These are phyloP conservation scores for Oscheius myriophilus DNA, from an alignment of 2,888 invertebrate genomes.

Conservation along the genomic window DNA sequence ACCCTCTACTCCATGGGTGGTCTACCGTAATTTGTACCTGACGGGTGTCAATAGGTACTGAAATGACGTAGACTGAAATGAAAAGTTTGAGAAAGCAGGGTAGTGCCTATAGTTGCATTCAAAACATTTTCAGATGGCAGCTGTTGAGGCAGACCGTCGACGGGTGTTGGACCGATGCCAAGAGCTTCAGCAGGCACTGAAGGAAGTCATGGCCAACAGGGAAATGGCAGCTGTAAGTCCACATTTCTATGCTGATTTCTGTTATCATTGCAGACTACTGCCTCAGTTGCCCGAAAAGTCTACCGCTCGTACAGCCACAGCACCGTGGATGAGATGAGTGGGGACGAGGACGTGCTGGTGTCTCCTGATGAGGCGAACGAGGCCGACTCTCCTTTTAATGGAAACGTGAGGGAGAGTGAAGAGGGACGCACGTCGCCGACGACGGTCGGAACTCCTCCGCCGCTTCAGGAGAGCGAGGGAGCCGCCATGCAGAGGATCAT, in stretches of 20 bases:
- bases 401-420: slow-evolving; percentile 12
- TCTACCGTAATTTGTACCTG: too few species aligned
- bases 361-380: slow-evolving; percentile 8
- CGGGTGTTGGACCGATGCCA: slow-evolving; percentile 37
- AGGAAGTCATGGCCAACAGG: slow-evolving; percentile 39
- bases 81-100: too few species aligned
- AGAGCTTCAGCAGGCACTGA: slow-evolving; percentile 49
- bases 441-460: slow-evolving; percentile 13
- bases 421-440: slow-evolving; percentile 7
- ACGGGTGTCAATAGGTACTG: too few species aligned
- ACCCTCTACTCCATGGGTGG: too few species aligned
- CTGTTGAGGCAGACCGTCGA: slow-evolving; percentile 23
- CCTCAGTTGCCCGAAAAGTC: slow-evolving; percentile 26
- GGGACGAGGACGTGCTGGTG: slow-evolving; percentile 49
- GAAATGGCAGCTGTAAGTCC: slow-evolving; percentile 34
- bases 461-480: neutral
- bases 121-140: slow-evolving; percentile 15
- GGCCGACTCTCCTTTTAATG: neutral
- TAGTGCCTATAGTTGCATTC: too few species aligned
- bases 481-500: slow-evolving; percentile 31
- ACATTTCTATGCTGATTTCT: too few species aligned
- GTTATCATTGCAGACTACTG: neutral
- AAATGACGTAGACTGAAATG: too few species aligned
- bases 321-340: slow-evolving; percentile 56
- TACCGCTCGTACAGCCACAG: slow-evolving; percentile 53